A percentile compares a stretch with the other conserved stretches of the same genome.
Evolutionary conservation across 2,888 invertebrate genomes (phyloP).

Genomic region (Lycocerus yunnanus): DNA sequence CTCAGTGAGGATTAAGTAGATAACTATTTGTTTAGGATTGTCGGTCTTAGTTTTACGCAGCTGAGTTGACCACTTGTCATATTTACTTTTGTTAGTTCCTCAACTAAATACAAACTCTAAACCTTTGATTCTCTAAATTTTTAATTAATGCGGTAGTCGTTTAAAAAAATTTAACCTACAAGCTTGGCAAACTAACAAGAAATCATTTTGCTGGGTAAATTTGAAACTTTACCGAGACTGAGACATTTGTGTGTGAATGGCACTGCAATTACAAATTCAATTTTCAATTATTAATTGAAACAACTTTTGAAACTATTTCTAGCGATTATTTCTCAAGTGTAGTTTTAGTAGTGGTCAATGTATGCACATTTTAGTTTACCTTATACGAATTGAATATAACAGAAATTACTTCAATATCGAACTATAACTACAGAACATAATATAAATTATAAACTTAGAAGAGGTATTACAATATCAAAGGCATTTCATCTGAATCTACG

Average conservation of each 20-base stretch:
- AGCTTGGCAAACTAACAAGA: neutral
- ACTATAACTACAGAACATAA: constrained; percentile 42
- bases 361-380: neutral
- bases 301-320: neutral
- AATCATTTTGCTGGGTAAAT: neutral
- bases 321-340: neutral
- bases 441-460: constrained; percentile 54
- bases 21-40: constrained; percentile 39
- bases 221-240: neutral
- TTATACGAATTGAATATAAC: constrained; percentile 12
- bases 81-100: constrained; percentile 14
- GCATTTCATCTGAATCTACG: constrained; percentile 53
- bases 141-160: neutral
- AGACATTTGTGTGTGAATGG: neutral
- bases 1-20: constrained; percentile 39
- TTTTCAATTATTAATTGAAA: neutral
- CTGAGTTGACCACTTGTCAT: constrained; percentile 25
- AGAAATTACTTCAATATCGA: constrained; percentile 23
- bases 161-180: neutral
- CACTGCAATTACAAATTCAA: neutral
- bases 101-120: constrained; percentile 4
- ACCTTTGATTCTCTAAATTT: constrained; percentile 17
- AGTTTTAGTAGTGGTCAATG: neutral
- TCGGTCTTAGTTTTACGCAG: constrained; percentile 27
- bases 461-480: constrained; percentile 56